A percentile compares a stretch with the other conserved stretches of the same genome.
Evolutionary conservation across 2,113 vertebrate genomes (phyloP).

Genomic region (Lepus americanus): DNA sequence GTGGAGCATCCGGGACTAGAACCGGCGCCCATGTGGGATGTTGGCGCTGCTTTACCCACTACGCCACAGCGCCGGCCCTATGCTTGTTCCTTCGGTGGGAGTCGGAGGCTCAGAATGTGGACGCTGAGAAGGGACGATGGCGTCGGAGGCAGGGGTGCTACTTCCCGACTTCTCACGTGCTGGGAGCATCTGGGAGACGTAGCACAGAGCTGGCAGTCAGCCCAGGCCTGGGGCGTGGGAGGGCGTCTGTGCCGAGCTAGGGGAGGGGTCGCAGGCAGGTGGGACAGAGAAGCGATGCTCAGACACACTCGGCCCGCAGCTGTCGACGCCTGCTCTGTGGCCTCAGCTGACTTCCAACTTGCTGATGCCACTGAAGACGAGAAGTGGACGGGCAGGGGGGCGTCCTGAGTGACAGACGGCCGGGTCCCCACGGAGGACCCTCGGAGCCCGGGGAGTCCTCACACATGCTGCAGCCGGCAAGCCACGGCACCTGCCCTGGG

Average conservation of each 20-base stretch:
- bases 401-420: too few species aligned
- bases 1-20: too few species aligned
- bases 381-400: neutral
- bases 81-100: neutral
- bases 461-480: too few species aligned
- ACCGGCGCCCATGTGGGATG: too few species aligned
- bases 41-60: too few species aligned
- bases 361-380: neutral
- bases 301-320: rapidly evolving
- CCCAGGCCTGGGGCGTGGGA: neutral
- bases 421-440: too few species aligned
- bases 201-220: neutral
- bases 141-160: neutral
- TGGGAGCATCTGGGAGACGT: too few species aligned
- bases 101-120: neutral
- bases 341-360: neutral
- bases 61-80: too few species aligned
- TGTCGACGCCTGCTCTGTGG: neutral
- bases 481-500: too few species aligned
- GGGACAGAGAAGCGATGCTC: neutral
- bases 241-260: too few species aligned
- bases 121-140: neutral
- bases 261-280: rapidly evolving
- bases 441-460: too few species aligned
- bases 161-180: neutral